Evolutionary conservation across 64 coral and sea anemone genomes (phyloP), one percentile per base, ranked within the genome.

Genomic region (Montipora foliosa): DNA sequence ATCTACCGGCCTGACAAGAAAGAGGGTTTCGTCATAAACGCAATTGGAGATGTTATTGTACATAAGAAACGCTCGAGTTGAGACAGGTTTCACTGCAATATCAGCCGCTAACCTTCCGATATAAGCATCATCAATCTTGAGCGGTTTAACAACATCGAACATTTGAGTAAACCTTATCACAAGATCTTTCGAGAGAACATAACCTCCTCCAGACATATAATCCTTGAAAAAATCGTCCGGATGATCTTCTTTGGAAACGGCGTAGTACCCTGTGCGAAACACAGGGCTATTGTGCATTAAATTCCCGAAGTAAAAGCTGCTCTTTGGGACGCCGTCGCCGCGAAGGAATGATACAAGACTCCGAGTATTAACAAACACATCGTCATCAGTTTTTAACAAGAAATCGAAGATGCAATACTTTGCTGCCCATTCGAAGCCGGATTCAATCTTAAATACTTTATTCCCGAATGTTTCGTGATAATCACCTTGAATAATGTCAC

Each of bases 401-500:
- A 85, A 92, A 20, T 92, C 22, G 47, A 92, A 92, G 11, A 61
- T 92, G 20, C 90, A 92, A 81, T 92, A 84, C 16, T 92, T 89
- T 9, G 75, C 76, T 45, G 83, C 92, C 92, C 92, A 93, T 67
- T 93, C 92, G 66, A 93, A 93, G 1, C 92, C 84, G 19, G 86
- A 87, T 8, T 84, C 44, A 44, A 93, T 67, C 76, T 93, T 93
- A 44, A 77, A 93, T 9, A 85, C 85, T 68, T 78, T 88, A 88
- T 80, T 93, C 9, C 16, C n/a, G 61, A 93, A 88, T 0, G 84
- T 67, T 68, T 93, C 92, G 22, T 60, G 19, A 49, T 88, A 93
- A 80, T 93, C 92, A 22, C 52, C 92, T 58, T 93, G 92, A 14
- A 93, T 77, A 16, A 93, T 93, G 75, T 93, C 92, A 73, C 84